phyloP scores from a whole-genome alignment of 2,113 vertebrate species.

The Clarias magur region DNA sequence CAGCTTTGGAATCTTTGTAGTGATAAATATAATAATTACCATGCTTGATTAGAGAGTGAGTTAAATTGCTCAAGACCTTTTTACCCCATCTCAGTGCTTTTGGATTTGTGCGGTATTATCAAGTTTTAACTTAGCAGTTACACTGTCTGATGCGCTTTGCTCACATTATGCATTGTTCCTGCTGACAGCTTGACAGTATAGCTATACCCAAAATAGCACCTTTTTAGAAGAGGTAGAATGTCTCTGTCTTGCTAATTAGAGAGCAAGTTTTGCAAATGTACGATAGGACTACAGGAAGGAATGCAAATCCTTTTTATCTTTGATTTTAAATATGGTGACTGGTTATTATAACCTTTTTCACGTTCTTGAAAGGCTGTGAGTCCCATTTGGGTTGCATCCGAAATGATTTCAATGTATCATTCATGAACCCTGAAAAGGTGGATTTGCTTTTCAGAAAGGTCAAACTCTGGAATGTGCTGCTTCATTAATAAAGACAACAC shows the following conservation, averaged over 20 bases:
- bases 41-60: slow-evolving; percentile 8
- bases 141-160: slow-evolving; percentile 48
- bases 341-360: slow-evolving; percentile 50
- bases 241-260: slow-evolving; percentile 67
- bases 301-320: slow-evolving; percentile 48
- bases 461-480: slow-evolving; percentile 22
- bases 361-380: slow-evolving; percentile 33
- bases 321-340: slow-evolving; percentile 58
- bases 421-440: slow-evolving; percentile 51
- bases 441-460: slow-evolving; percentile 39
- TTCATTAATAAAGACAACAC: slow-evolving; percentile 44
- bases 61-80: slow-evolving; percentile 14
- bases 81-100: neutral
- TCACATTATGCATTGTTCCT: slow-evolving; percentile 60
- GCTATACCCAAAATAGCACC: slow-evolving; percentile 63
- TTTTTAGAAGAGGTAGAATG: slow-evolving; percentile 60
- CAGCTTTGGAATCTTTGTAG: neutral
- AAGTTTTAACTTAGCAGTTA: slow-evolving; percentile 40
- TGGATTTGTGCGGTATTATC: slow-evolving; percentile 25
- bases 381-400: slow-evolving; percentile 47
- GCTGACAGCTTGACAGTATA: slow-evolving; percentile 56
- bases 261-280: slow-evolving; percentile 38
- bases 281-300: neutral
- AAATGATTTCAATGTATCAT: slow-evolving; percentile 49
- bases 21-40: neutral